phyloP scores from a whole-genome alignment of 2,888 invertebrate genomes.

The Poecilobothrus nobilitatus region DNA sequence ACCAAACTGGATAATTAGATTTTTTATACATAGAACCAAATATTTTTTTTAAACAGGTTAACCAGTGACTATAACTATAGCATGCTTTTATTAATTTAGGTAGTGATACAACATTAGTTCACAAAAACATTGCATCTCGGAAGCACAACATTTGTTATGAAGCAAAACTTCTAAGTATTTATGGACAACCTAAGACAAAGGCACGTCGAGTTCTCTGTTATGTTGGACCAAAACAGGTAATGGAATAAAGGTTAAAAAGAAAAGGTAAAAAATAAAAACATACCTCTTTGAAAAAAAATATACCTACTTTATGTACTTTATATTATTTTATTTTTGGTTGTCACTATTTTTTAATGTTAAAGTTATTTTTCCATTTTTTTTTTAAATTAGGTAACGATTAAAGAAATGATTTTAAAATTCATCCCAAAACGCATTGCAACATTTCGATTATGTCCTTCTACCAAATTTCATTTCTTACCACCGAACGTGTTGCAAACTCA shows the following conservation, averaged over 20 bases:
- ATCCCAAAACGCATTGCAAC: conserved; percentile 86
- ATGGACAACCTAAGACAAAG: conserved; percentile 49
- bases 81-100: conserved; percentile 47
- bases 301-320: too few relatives aligned
- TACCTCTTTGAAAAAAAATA: too few relatives aligned
- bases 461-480: conserved; percentile 67
- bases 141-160: conserved; percentile 82
- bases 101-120: conserved; percentile 72
- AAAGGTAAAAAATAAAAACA: too few relatives aligned
- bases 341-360: too few relatives aligned
- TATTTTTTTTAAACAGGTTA: too few relatives aligned
- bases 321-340: too few relatives aligned
- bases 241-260: too few relatives aligned
- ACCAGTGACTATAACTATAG: too few relatives aligned
- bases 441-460: conserved; percentile 87
- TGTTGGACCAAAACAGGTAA: conserved; percentile 76
- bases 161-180: conserved; percentile 61
- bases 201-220: conserved; percentile 83
- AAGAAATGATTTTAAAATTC: conserved; percentile 87
- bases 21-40: too few relatives aligned
- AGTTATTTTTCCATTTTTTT: conserved; percentile 25
- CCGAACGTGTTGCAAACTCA: conserved; percentile 43
- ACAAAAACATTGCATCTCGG: conserved; percentile 76
- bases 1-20: too few relatives aligned
- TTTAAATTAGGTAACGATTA: conserved; percentile 59